A percentile compares a stretch with the other conserved stretches of the same genome.
Evolutionary conservation across 2,888 invertebrate species (phyloP).

Genomic region (Teleogryllus oceanicus): DNA sequence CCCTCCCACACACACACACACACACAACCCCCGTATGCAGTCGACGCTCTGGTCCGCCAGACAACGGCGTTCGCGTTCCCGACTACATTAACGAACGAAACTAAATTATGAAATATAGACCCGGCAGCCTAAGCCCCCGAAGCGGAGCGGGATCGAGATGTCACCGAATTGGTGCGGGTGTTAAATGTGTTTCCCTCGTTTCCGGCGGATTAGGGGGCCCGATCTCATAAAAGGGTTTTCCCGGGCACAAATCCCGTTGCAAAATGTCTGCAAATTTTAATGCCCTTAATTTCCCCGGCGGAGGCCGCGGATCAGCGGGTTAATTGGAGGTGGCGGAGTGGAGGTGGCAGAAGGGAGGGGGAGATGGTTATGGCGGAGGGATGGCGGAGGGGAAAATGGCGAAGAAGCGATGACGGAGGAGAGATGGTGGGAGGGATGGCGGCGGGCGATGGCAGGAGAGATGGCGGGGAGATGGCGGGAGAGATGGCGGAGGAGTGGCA

Average conservation of each 20-base stretch:
- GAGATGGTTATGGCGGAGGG: too few species aligned
- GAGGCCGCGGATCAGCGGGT: neutral
- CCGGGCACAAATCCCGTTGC: neutral
- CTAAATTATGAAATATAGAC: conserved; percentile 1
- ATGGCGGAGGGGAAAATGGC: too few species aligned
- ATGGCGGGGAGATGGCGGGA: too few species aligned
- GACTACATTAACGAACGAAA: conserved; percentile 8
- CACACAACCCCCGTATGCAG: neutral
- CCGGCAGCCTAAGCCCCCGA: neutral
- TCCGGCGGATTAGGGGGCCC: neutral
- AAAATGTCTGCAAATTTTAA: conserved; percentile 18
- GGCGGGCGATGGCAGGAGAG: too few species aligned
- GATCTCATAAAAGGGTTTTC: neutral
- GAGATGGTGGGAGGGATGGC: too few species aligned
- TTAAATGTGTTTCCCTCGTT: conserved; percentile 1
- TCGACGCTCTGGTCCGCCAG: neutral
- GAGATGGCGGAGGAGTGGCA: too few species aligned
- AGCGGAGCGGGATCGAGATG: neutral
- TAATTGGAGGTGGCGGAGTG: too few species aligned
- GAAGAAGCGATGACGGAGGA: too few species aligned
- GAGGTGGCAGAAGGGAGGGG: too few species aligned
- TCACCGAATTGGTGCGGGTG: conserved; percentile 1
- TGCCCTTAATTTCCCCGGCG: neutral
- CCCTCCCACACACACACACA: neutral
- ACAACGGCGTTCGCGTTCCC: neutral